These are phyloP conservation scores for Sesamia nonagrioides DNA, from an alignment of 1,140 invertebrate genomes.

Conservation along the genomic window DNA sequence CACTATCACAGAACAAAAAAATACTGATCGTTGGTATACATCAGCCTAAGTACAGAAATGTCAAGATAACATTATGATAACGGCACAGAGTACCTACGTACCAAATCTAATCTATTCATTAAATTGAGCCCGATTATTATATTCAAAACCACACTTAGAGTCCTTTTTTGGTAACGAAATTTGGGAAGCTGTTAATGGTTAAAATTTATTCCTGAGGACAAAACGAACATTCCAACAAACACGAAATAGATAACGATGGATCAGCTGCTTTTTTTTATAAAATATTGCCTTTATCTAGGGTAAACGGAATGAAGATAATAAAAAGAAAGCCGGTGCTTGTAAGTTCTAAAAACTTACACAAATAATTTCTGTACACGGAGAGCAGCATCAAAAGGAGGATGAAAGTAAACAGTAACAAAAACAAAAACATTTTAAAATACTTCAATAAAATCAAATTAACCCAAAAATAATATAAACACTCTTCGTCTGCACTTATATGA, in stretches of 20 bases:
- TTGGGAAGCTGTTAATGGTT: not conserved
- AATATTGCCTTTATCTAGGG: too few relatives aligned
- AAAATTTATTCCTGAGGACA: too few relatives aligned
- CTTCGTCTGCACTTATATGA: not conserved
- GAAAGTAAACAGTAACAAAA: not conserved
- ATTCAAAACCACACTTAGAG: not conserved
- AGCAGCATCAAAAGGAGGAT: not conserved
- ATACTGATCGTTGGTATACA: slow-evolving; percentile 6
- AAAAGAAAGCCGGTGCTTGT: too few relatives aligned
- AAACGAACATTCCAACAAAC: too few relatives aligned
- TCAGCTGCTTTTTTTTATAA: too few relatives aligned
- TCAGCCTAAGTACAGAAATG: not conserved
- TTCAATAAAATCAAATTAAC: not conserved
- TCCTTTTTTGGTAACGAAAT: not conserved
- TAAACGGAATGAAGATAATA: too few relatives aligned
- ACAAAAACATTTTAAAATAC: not conserved
- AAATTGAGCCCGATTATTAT: not conserved
- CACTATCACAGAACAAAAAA: not conserved
- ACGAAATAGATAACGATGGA: too few relatives aligned
- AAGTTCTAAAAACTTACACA: too few relatives aligned
- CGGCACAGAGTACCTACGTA: not conserved
- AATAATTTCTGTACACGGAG: too few relatives aligned
- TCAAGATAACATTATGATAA: slow-evolving; percentile 27
- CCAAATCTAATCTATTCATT: slow-evolving; percentile 24
- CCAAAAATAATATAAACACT: not conserved